These are phyloP conservation scores for Troides helena DNA, from an alignment of 2,888 invertebrate genomes.

Conservation along the genomic window DNA sequence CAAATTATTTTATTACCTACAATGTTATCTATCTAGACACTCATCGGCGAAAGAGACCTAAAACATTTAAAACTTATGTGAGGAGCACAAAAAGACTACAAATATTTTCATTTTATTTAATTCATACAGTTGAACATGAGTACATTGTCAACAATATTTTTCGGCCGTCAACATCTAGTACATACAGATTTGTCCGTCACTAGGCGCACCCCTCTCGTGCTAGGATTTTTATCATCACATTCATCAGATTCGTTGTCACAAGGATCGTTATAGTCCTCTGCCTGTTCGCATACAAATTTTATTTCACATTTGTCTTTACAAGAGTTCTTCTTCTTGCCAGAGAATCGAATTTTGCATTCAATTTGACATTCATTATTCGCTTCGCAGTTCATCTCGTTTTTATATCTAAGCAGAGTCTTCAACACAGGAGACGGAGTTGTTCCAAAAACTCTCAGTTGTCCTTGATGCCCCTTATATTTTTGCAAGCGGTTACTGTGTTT, in stretches of 20 bases:
- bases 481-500: slow-evolving; percentile 7
- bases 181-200: slow-evolving; percentile 11
- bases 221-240: slow-evolving; percentile 13
- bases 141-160: not conserved
- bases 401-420: slow-evolving; percentile 16
- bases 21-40: too few relatives aligned
- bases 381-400: slow-evolving; percentile 25
- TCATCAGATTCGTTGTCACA: slow-evolving; percentile 9
- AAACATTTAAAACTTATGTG: too few relatives aligned
- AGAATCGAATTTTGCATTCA: slow-evolving; percentile 7
- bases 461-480: slow-evolving; percentile 7
- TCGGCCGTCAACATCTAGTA: slow-evolving; percentile 8
- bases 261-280: slow-evolving; percentile 4
- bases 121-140: too few relatives aligned
- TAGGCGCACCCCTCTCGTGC: slow-evolving; percentile 7
- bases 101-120: too few relatives aligned
- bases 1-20: too few relatives aligned
- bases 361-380: slow-evolving; percentile 17
- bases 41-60: too few relatives aligned
- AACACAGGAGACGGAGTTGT: slow-evolving; percentile 15
- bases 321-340: not conserved
- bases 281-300: slow-evolving; percentile 21
- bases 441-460: slow-evolving; percentile 4
- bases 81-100: too few relatives aligned
- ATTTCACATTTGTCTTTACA: slow-evolving; percentile 21